phyloP scores from a whole-genome alignment of 2,113 vertebrate genomes.

The Daboia siamensis region DNA sequence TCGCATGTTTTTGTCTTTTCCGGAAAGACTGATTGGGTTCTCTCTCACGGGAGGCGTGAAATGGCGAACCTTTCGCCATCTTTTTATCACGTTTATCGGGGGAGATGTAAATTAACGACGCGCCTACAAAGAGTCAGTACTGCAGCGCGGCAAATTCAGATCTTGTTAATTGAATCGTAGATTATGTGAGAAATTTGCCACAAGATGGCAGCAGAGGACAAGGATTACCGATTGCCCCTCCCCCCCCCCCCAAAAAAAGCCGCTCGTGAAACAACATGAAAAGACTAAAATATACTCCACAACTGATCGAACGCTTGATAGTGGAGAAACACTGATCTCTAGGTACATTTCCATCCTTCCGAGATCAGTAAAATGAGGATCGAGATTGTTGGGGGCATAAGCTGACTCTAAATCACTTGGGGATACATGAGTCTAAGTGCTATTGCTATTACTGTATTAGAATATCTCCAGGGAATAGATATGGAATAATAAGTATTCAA shows the following conservation, averaged over 20 bases:
- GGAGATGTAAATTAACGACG: not conserved
- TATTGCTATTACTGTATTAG: not conserved
- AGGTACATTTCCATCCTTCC: not conserved
- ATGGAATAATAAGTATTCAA: not conserved
- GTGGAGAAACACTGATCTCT: not conserved
- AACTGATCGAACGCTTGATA: not conserved
- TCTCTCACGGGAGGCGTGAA: not conserved
- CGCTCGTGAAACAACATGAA: not conserved
- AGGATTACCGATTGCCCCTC: not conserved
- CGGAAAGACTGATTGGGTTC: not conserved
- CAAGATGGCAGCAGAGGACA: not conserved
- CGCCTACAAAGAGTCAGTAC: not conserved
- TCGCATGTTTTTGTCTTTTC: not conserved
- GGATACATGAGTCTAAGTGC: not conserved
- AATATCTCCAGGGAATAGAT: not conserved
- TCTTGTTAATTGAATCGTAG: not conserved
- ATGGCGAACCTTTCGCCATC: not conserved
- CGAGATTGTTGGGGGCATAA: not conserved
- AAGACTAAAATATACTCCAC: not conserved
- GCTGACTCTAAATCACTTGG: too few relatives aligned
- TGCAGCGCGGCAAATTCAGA: not conserved
- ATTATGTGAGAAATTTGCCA: not conserved
- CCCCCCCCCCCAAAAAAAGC: not conserved
- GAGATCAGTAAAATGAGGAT: not conserved
- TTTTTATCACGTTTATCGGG: not conserved